A percentile compares a stretch with the other conserved stretches of the same genome.
Evolutionary conservation across 2,888 invertebrate genomes (phyloP).

Genomic region (Aporophyla nigra): DNA sequence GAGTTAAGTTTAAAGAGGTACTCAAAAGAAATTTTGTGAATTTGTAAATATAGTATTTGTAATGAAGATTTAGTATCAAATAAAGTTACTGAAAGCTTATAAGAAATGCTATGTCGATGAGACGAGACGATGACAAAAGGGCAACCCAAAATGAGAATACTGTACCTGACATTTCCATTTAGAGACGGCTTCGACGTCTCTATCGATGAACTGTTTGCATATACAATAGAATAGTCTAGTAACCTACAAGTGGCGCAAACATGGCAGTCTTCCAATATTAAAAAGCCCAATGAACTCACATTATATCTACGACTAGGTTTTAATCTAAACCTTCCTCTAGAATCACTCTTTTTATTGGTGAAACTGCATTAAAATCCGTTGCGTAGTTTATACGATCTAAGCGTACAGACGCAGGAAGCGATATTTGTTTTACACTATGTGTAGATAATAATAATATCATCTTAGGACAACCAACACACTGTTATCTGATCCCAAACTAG

Average conservation of each 20-base stretch:
- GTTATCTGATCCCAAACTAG: no score
- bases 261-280: neutral
- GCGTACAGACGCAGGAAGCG: no score
- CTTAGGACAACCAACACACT: no score
- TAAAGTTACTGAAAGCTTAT: conserved; percentile 17
- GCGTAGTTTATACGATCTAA: no score
- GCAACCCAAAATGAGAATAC: conserved; percentile 19
- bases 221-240: conserved; percentile 19
- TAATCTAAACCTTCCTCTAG: no score
- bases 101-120: neutral
- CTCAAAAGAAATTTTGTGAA: neutral
- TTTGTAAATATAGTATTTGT: conserved; percentile 7
- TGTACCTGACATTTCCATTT: conserved; percentile 46
- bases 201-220: conserved; percentile 23
- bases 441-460: no score
- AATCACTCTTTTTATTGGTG: no score
- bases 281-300: neutral
- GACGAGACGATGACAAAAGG: conserved; percentile 18
- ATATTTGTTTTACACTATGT: no score
- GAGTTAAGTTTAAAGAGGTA: neutral
- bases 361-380: no score
- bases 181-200: conserved; percentile 20
- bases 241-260: conserved; percentile 8
- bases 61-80: conserved; percentile 31
- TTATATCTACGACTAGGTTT: neutral